phyloP scores from a whole-genome alignment of 2,113 vertebrate genomes.

The Tylochromis polylepis region DNA sequence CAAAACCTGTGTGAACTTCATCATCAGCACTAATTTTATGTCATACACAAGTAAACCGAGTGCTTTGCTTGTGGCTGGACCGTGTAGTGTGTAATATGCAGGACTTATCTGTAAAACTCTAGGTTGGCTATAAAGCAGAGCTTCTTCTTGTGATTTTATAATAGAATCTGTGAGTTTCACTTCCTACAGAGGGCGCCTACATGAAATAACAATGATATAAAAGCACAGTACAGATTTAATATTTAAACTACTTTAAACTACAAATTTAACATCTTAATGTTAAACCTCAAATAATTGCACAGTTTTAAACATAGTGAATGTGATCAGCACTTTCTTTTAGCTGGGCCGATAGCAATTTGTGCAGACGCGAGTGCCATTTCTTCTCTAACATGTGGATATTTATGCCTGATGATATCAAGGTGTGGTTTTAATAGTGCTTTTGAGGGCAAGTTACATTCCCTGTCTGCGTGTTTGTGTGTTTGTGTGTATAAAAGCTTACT shows the following conservation, averaged over 20 bases:
- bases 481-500: slow-evolving; percentile 47
- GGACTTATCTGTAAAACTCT: background rate
- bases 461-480: background rate
- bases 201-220: background rate
- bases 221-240: background rate
- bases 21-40: background rate
- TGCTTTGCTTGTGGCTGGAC: background rate
- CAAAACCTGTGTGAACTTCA: background rate
- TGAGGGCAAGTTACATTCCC: slow-evolving; percentile 20
- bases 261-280: background rate
- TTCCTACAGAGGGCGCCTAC: background rate
- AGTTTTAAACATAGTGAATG: background rate
- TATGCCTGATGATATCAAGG: slow-evolving; percentile 12
- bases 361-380: background rate
- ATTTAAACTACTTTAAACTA: background rate
- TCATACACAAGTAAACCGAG: background rate
- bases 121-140: background rate
- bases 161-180: background rate
- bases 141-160: background rate
- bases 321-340: background rate
- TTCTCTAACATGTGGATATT: slow-evolving; percentile 18
- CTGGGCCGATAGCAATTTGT: background rate
- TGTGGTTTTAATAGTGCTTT: slow-evolving; percentile 24
- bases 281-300: background rate
- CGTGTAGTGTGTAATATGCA: background rate